Evolutionary conservation across 2,888 invertebrate genomes (phyloP).

Genomic region (Seladonia tumulorum): DNA sequence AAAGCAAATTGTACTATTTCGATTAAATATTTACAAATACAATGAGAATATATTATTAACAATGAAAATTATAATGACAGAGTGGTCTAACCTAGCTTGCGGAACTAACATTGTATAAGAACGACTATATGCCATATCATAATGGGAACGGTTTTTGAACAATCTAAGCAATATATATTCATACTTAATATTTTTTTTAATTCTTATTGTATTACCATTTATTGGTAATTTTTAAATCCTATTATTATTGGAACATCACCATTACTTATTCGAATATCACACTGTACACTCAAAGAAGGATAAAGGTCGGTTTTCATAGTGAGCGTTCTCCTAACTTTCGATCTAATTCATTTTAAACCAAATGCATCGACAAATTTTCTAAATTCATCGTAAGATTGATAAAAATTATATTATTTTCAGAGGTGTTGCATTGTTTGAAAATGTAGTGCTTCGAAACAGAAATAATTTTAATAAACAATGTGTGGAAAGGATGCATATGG

Average conservation of each 20-base stretch:
- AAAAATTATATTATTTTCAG: slow-evolving; percentile 46
- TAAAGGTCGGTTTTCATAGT: slow-evolving; percentile 17
- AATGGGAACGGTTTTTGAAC: background rate
- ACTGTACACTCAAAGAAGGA: background rate
- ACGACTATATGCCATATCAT: background rate
- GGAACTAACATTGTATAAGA: background rate
- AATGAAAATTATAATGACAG: background rate
- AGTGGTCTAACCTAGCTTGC: slow-evolving; percentile 26
- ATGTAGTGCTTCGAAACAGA: slow-evolving; percentile 36
- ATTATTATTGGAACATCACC: background rate
- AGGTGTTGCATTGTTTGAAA: slow-evolving; percentile 38
- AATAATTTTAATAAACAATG: slow-evolving; percentile 32
- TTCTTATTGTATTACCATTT: background rate
- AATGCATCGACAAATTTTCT: background rate
- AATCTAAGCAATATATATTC: background rate
- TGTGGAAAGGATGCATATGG: slow-evolving; percentile 47
- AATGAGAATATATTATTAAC: background rate
- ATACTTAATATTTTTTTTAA: background rate
- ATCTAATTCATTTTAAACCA: background rate
- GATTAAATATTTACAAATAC: background rate
- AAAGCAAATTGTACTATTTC: no score
- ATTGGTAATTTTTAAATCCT: background rate
- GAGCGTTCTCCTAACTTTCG: background rate
- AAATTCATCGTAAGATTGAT: slow-evolving; percentile 7
- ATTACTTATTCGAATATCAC: background rate